These are phyloP conservation scores for Dipodomys spectabilis DNA, from an alignment of 2,113 vertebrate genomes.

Conservation along the genomic window DNA sequence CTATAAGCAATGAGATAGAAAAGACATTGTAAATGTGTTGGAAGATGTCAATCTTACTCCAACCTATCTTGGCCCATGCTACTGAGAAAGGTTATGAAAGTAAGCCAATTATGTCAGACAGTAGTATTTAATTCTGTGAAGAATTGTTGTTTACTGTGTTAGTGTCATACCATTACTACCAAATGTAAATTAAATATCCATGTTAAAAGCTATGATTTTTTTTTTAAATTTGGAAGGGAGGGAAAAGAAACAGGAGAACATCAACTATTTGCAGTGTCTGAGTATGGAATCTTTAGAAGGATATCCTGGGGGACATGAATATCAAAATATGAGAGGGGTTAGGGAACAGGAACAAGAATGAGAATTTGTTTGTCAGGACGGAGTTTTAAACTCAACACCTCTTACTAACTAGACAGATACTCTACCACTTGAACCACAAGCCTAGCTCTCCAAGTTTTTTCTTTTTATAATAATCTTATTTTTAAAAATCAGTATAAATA, in stretches of 20 bases:
- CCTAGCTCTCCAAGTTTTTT: no score
- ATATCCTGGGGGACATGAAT: no score
- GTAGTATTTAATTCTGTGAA: slow-evolving; percentile 25
- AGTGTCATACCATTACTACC: background rate
- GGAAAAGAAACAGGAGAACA: background rate
- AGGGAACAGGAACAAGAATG: background rate
- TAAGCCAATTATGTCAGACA: background rate
- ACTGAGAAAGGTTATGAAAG: background rate
- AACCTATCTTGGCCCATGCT: background rate
- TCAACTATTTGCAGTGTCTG: background rate
- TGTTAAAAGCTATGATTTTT: background rate
- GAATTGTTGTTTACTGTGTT: background rate
- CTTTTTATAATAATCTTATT: slow-evolving; percentile 5
- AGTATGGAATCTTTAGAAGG: background rate
- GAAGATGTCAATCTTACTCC: background rate
- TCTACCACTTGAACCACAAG: no score
- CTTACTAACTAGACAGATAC: no score
- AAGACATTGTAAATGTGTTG: slow-evolving; percentile 2
- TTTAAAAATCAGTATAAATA: background rate
- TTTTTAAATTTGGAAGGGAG: background rate
- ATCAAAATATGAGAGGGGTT: background rate
- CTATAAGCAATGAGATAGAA: background rate
- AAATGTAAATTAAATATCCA: slow-evolving; percentile 10
- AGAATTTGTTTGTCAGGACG: background rate
- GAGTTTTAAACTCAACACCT: no score